phyloP scores from a whole-genome alignment of 1,140 invertebrate genomes.

The Drosophila bipectinata region DNA sequence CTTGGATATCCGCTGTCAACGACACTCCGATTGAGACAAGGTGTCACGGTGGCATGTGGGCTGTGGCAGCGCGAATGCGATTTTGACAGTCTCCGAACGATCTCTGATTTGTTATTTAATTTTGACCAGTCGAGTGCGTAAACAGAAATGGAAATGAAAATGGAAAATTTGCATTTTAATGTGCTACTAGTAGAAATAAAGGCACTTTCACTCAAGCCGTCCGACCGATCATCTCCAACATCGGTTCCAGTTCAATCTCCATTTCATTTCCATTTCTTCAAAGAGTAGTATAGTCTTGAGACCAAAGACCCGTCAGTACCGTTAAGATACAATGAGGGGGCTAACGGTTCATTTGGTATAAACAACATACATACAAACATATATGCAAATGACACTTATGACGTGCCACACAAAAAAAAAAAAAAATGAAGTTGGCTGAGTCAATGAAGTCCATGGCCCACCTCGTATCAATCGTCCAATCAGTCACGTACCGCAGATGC shows the following conservation, averaged over 20 bases:
- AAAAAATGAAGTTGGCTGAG: constrained; percentile 21
- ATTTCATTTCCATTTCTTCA: background rate
- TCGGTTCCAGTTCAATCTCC: constrained; percentile 2
- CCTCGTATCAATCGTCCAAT: constrained; percentile 62
- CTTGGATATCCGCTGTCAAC: constrained; percentile 47
- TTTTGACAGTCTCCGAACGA: background rate
- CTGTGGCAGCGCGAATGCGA: constrained; percentile 12
- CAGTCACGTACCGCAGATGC: constrained; percentile 63
- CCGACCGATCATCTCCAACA: background rate
- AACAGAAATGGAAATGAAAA: constrained; percentile 35
- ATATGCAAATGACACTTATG: constrained; percentile 44
- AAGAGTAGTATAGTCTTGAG: no score
- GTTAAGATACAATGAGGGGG: constrained; percentile 42
- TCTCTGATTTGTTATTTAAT: constrained; percentile 2
- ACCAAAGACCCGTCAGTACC: constrained; percentile 12
- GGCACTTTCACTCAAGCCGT: constrained; percentile 61
- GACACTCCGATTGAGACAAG: constrained; percentile 30
- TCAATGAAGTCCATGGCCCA: constrained; percentile 7
- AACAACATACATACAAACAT: no score
- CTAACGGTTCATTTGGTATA: constrained; percentile 36
- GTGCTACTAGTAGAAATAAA: constrained; percentile 49
- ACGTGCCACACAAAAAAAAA: constrained; percentile 42
- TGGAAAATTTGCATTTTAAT: constrained; percentile 69
- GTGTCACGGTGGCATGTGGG: constrained; percentile 33
- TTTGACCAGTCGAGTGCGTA: constrained; percentile 21